Base-by-base conservation (phyloP, 2,888 invertebrate genomes). In the Allygus modestus region DNA sequence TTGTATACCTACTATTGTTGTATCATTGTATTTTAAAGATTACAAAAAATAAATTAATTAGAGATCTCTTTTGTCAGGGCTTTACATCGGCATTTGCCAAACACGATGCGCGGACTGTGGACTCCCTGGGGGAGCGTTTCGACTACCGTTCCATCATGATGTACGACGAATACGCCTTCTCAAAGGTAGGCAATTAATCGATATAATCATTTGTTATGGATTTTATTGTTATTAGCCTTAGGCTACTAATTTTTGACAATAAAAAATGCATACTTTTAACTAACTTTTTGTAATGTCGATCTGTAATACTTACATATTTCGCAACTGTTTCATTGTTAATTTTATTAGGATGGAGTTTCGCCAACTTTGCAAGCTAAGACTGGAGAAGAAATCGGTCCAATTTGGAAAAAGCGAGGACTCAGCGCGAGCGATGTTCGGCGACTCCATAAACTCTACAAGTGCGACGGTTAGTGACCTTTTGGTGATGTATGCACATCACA, bases 141-240 rank as follows among this genome's bases (percentile, higher is more conserved):
- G 91, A 91, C 85, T 91, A 90, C 88, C 89, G 89, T 54, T 90
- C 90, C 17, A 89, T 91, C n/a, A 91, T 91, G 91, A 90, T 91
- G 88, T 91, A 91, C 85, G 91, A 90, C 81, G 90, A 90, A 46
- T 90, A 90, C 77, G 91, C 91, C 15, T 91, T 91, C 86, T 90
- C 91, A 61, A 91, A 91, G 88, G 90, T 89, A 86, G 82, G 26
- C 37, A 37, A 37, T 37, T 37, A 12, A 17, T 46, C 46, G n/a
- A 12, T 46, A 26, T 31, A 37, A 33, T 69, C 11, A 71, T 43
- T 37, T 41, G n/a, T n/a, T n/a, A n/a, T n/a, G n/a, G n/a, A n/a
- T n/a, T n/a, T n/a, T n/a, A n/a, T n/a, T n/a, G 15, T 41, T 23
- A 81, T 61, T 9, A 0, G 73, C 15, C 11, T 31, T 77, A 26